Evolutionary conservation across 2,797 vertebrate genomes (phyloP).

Genomic region (Acrocephalus scirpaceus): DNA sequence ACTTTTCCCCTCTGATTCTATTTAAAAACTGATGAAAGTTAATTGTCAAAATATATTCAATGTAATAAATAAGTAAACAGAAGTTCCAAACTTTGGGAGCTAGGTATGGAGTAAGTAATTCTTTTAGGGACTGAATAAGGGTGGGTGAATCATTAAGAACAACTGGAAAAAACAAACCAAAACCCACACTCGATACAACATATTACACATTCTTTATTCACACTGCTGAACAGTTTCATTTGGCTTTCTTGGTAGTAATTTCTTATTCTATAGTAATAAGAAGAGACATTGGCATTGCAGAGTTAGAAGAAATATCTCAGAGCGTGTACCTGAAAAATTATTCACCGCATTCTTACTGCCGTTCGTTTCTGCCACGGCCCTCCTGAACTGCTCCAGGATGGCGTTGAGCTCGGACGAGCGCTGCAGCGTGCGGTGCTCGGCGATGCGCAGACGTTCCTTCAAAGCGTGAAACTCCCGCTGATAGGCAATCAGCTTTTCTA

Average conservation of each 20-base stretch:
- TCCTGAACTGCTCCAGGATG: conserved; percentile 94
- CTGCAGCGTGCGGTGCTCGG: conserved; percentile 94
- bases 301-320: neutral
- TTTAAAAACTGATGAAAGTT: neutral
- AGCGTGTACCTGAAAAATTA: conserved; percentile 89
- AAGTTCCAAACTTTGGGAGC: neutral
- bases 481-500: conserved; percentile 95
- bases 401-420: conserved; percentile 93
- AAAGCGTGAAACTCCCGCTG: conserved; percentile 96
- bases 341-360: conserved; percentile 87
- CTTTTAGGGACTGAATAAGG: neutral
- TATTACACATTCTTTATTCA: neutral
- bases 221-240: neutral
- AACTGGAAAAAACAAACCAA: neutral
- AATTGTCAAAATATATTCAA: neutral
- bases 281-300: neutral
- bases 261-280: neutral
- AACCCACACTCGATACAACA: neutral
- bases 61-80: neutral
- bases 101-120: neutral
- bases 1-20: neutral
- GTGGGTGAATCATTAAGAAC: neutral
- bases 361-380: conserved; percentile 91
- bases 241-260: neutral
- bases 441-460: conserved; percentile 94